phyloP scores from a whole-genome alignment of 2,888 invertebrate species.

The Melinopterus prodromus region DNA sequence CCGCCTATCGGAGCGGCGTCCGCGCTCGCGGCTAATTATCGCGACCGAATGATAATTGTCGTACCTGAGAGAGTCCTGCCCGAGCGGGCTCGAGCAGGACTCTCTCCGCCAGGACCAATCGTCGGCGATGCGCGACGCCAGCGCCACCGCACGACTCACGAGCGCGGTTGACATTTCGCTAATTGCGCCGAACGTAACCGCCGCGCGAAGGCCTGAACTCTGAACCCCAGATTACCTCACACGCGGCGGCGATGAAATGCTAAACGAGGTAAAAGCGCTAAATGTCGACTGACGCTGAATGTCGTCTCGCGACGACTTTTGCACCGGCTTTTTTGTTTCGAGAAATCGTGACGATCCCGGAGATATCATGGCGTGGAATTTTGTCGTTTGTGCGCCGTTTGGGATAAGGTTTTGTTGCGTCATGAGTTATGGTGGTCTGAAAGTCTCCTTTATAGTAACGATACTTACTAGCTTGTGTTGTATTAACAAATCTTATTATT shows the following conservation, averaged over 20 bases:
- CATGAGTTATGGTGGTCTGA: no score
- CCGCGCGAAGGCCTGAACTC: neutral
- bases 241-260: neutral
- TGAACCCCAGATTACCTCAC: neutral
- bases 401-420: no score
- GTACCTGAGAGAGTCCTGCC: neutral
- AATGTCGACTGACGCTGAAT: neutral
- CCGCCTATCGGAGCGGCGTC: neutral
- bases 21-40: neutral
- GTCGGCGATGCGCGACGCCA: neutral
- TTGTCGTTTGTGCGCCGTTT: no score
- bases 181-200: neutral
- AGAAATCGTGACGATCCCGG: no score
- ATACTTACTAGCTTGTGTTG: no score
- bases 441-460: no score
- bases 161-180: conserved; percentile 4
- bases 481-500: no score
- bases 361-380: no score
- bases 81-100: no score
- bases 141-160: neutral
- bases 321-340: no score
- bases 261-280: neutral
- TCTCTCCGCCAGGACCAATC: neutral
- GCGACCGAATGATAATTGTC: neutral
- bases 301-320: no score